Evolutionary conservation across 1,140 invertebrate species (phyloP), one percentile per base, ranked within the genome.

Genomic region (Hypsibius dujardini): DNA sequence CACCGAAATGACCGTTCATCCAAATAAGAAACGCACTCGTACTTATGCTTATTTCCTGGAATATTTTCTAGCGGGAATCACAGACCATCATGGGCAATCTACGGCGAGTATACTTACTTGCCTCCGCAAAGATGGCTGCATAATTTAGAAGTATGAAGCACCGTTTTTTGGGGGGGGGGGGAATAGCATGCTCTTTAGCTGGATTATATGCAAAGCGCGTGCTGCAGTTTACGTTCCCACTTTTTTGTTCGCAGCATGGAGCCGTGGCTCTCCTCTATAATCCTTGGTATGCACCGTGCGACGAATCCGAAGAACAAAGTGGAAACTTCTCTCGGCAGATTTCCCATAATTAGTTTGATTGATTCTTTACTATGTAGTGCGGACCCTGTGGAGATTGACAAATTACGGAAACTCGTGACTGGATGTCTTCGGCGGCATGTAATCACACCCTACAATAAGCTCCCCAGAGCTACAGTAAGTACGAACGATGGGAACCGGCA

Each of bases 51-150:
- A 28, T 28, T 28, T 28, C 28, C 28, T 28, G 28, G 28, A 28
- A 28, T 28, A 15, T 72, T 74, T 83, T 84, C 15, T 76, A 90
- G 88, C 80, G 90, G 89, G 47, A 78, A 84, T 47, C 89, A 90
- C 79, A 83, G 90, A 74, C 88, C 89, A 46, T 78, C 89, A 12
- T 90, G 89, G 85, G 85, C 89, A 7, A 80, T 83, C 62, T 93
- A 87, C 79, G 90, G 90, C 56, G 87, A 89, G 78, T 92, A 92
- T 77, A 82, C 80, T 71, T 92, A 86, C 79, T 72, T 92, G 56
- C 90, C 90, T 2, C 83, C 79, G 70, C 89, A 93, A 77, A 80
- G 90, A 75, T 93, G 89, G 87, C 73, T 92, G 2, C 89, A 91
- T 75, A 90, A 84, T 78, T 79, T 92, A 47, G 90, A 92, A 80